These are phyloP conservation scores for Hyalella azteca DNA, from an alignment of 2,888 invertebrate species.

Conservation along the genomic window DNA sequence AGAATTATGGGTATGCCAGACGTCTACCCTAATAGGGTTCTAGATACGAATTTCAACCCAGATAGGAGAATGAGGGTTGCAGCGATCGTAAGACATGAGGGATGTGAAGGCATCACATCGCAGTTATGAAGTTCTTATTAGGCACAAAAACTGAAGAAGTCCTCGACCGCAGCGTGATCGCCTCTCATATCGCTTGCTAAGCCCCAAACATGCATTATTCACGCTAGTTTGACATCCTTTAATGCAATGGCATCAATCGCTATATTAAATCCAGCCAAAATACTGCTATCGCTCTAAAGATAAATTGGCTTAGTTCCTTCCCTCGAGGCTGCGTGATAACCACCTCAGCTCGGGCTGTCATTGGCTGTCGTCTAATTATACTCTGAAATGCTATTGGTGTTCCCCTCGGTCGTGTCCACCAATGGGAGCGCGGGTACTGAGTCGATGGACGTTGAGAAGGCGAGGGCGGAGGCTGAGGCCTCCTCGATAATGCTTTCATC, in stretches of 20 bases:
- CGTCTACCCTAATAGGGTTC: no score
- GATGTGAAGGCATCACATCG: no score
- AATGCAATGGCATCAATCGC: constrained; percentile 36
- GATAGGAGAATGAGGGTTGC: no score
- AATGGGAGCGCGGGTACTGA: background rate
- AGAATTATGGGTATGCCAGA: no score
- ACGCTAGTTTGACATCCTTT: constrained; percentile 28
- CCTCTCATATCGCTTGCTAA: constrained; percentile 21
- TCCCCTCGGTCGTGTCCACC: constrained; percentile 18
- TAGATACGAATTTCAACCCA: no score
- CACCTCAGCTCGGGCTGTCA: constrained; percentile 46
- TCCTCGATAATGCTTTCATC: constrained; percentile 7
- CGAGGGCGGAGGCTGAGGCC: background rate
- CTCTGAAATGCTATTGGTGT: constrained; percentile 49
- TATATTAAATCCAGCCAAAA: constrained; percentile 34
- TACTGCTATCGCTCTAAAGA: constrained; percentile 36
- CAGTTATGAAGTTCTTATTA: constrained; percentile 4
- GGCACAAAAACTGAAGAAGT: background rate
- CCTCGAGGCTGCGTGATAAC: constrained; percentile 57
- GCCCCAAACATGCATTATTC: constrained; percentile 34
- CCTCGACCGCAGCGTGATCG: background rate
- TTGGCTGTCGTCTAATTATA: constrained; percentile 56
- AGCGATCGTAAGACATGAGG: no score
- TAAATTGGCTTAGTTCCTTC: constrained; percentile 38
- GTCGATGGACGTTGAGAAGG: background rate